Conservation (phyloP, 1,140 invertebrate species). For the Apocrypta bakeri region DNA sequence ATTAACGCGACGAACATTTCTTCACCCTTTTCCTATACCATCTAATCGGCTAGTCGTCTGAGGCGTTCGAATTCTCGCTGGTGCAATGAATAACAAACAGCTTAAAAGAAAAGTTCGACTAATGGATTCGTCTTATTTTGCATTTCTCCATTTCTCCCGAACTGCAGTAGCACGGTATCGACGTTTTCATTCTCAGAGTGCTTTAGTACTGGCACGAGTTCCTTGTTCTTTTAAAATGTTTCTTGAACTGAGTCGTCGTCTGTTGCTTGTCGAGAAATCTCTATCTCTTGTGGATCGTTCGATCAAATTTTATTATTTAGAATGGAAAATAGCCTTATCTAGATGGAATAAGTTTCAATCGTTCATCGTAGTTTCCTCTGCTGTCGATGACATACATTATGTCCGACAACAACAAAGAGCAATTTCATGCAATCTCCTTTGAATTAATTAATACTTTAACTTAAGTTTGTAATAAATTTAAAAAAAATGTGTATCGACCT, state of each 20-base stretch:
- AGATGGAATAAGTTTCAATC: too few relatives aligned
- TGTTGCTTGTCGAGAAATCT: not conserved
- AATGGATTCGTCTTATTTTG: constrained; percentile 20
- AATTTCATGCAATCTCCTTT: too few relatives aligned
- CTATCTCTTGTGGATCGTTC: constrained; percentile 38
- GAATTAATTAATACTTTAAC: too few relatives aligned
- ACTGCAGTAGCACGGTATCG: not conserved
- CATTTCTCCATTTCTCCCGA: not conserved
- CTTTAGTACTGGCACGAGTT: not conserved
- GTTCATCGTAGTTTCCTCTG: too few relatives aligned
- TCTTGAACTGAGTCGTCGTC: not conserved
- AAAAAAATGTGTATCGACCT: too few relatives aligned
- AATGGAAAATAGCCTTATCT: not conserved
- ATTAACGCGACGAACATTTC: not conserved
- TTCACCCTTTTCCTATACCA: too few relatives aligned
- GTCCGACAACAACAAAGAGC: too few relatives aligned
- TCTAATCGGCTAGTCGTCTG: not conserved
- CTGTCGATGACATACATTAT: too few relatives aligned
- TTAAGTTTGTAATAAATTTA: too few relatives aligned
- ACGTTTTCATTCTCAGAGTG: not conserved
- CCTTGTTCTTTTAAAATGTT: not conserved
- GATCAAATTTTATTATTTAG: constrained; percentile 56
- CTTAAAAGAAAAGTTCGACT: not conserved
- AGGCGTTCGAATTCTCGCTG: not conserved
- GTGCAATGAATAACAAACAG: not conserved